Conservation (phyloP, 1,140 invertebrate species). For the Pseudoatta argentina region DNA sequence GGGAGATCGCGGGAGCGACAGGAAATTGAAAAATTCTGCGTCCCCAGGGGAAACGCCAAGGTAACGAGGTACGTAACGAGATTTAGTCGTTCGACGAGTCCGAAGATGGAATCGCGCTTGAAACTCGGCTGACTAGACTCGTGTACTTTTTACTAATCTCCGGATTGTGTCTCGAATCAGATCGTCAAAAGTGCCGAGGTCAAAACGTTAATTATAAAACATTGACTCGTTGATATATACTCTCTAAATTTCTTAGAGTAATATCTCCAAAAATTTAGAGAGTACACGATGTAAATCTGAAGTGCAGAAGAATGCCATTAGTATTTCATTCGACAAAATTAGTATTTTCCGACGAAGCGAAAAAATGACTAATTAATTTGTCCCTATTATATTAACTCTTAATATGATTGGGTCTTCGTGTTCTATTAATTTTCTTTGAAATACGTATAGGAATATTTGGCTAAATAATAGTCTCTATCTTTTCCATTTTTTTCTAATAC, state of each 20-base stretch:
- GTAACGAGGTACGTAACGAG: constrained; percentile 51
- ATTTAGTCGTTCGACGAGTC: constrained; percentile 49
- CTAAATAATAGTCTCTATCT: no score
- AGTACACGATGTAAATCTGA: not conserved
- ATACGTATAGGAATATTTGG: no score
- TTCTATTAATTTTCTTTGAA: no score
- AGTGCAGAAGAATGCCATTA: not conserved
- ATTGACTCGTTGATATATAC: not conserved
- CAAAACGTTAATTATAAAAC: not conserved
- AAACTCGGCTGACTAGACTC: constrained; percentile 9
- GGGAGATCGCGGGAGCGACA: constrained; percentile 52
- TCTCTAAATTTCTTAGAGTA: no score
- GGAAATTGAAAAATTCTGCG: constrained; percentile 73
- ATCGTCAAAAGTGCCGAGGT: not conserved
- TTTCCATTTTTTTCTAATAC: no score
- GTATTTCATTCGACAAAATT: not conserved
- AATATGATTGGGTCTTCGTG: no score
- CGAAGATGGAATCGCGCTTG: constrained; percentile 38
- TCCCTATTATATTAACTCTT: not conserved
- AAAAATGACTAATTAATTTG: not conserved
- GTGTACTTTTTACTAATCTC: constrained; percentile 55
- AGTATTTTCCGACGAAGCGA: not conserved
- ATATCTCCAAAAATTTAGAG: no score
- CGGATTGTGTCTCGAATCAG: constrained; percentile 30
- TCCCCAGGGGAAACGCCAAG: constrained; percentile 15